A percentile compares a stretch with the other conserved stretches of the same genome.
These are phyloP conservation scores for Drosophila engyochracea DNA, from an alignment of 2,888 invertebrate species.

Conservation along the genomic window DNA sequence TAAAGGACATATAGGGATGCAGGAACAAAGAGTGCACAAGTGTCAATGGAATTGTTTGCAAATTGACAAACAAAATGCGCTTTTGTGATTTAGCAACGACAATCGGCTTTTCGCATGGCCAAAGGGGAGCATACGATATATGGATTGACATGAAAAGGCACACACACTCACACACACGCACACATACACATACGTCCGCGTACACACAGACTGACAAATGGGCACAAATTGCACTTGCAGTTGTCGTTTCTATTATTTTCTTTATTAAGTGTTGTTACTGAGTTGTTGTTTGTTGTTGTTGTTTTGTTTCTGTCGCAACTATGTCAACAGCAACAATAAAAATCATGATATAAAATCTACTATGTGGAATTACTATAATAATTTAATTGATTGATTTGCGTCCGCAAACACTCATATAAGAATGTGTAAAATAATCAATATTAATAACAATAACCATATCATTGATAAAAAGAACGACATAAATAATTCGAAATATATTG, in stretches of 20 bases:
- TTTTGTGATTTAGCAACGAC: conserved; percentile 49
- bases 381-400: not conserved
- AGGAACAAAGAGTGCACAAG: conserved; percentile 22
- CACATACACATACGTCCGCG: not conserved
- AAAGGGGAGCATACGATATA: conserved; percentile 65
- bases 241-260: conserved; percentile 43
- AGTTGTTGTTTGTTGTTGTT: conserved; percentile 25
- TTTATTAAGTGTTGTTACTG: conserved; percentile 20
- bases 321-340: conserved; percentile 34
- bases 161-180: conserved; percentile 2
- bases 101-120: conserved; percentile 50
- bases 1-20: not conserved
- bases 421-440: not conserved
- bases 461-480: not conserved
- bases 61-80: conserved; percentile 60
- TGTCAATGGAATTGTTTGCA: conserved; percentile 59
- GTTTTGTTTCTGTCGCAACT: conserved; percentile 21
- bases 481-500: not conserved
- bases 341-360: not conserved
- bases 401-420: not conserved
- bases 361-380: not conserved
- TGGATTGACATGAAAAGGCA: conserved; percentile 45
- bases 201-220: conserved; percentile 54
- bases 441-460: not conserved
- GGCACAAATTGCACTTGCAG: conserved; percentile 61